A percentile compares a stretch with the other conserved stretches of the same genome.
Conservation (phyloP, 1,140 invertebrate genomes). For the Calosoma granatense region DNA sequence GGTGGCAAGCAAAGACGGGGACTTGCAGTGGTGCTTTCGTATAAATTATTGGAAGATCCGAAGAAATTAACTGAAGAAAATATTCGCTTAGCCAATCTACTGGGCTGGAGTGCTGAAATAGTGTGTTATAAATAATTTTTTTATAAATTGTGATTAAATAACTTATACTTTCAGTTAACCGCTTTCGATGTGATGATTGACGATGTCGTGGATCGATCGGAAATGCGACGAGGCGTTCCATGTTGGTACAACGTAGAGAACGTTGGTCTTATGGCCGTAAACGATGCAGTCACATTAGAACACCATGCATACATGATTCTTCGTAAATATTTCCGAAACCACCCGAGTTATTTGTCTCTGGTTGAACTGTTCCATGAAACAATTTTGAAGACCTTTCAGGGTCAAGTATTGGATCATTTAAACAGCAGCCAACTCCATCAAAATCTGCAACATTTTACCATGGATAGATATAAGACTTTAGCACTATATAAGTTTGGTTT, state of each 20-base stretch:
- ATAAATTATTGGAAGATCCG: conserved; percentile 55
- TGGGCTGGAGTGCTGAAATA: conserved; percentile 93
- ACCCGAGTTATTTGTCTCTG: conserved; percentile 69
- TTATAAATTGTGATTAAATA: no score
- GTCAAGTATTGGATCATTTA: conserved; percentile 62
- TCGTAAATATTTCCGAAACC: conserved; percentile 62
- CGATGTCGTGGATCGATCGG: conserved; percentile 85
- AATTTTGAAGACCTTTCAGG: conserved; percentile 67
- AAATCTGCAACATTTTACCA: conserved; percentile 67
- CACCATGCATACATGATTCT: conserved; percentile 67
- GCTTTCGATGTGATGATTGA: conserved; percentile 80
- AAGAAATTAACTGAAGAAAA: conserved; percentile 64
- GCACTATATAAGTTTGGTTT: conserved; percentile 93
- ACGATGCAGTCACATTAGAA: conserved; percentile 81
- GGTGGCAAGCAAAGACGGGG: conserved; percentile 74
- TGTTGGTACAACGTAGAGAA: conserved; percentile 82
- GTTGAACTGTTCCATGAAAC: conserved; percentile 83
- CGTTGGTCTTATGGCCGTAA: conserved; percentile 74
- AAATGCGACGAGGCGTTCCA: conserved; percentile 67
- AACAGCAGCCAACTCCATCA: conserved; percentile 50
- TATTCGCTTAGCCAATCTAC: conserved; percentile 64
- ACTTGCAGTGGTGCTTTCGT: conserved; percentile 68
- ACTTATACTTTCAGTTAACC: no score
- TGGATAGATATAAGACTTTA: conserved; percentile 80
- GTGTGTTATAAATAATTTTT: conserved; percentile 77